phyloP scores from a whole-genome alignment of 2,888 invertebrate genomes.

The Amphimallon solstitiale region DNA sequence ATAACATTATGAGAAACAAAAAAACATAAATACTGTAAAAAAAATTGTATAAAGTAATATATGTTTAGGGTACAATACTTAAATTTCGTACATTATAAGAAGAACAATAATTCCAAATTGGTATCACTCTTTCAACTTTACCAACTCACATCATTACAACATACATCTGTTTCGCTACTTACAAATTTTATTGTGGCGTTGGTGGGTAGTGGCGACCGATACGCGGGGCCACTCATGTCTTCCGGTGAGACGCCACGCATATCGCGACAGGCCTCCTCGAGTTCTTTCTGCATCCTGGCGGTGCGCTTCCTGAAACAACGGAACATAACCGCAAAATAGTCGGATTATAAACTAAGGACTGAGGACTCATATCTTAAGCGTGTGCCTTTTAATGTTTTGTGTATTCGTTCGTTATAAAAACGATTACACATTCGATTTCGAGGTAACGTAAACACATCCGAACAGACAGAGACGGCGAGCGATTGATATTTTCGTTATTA shows the following conservation, averaged over 20 bases:
- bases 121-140: not conserved
- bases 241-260: constrained; percentile 67
- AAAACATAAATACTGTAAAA: not conserved
- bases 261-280: constrained; percentile 91
- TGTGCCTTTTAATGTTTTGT: no score
- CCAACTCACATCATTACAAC: not conserved
- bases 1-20: no score
- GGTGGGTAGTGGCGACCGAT: constrained; percentile 69
- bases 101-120: not conserved
- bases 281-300: constrained; percentile 87
- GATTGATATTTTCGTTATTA: no score
- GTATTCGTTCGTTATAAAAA: no score
- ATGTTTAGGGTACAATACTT: no score
- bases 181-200: constrained; percentile 80
- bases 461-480: no score
- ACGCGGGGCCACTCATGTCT: constrained; percentile 58
- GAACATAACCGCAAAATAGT: constrained; percentile 19
- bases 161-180: constrained; percentile 62
- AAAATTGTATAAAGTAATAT: not conserved
- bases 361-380: not conserved
- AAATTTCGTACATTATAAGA: not conserved
- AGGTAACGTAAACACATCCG: no score
- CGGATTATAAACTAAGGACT: constrained; percentile 2
- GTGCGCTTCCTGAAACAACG: constrained; percentile 80
- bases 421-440: no score